A percentile compares a stretch with the other conserved stretches of the same genome.
phyloP scores from a whole-genome alignment of 1,140 invertebrate genomes.

The Dinothrombium tinctorium region DNA sequence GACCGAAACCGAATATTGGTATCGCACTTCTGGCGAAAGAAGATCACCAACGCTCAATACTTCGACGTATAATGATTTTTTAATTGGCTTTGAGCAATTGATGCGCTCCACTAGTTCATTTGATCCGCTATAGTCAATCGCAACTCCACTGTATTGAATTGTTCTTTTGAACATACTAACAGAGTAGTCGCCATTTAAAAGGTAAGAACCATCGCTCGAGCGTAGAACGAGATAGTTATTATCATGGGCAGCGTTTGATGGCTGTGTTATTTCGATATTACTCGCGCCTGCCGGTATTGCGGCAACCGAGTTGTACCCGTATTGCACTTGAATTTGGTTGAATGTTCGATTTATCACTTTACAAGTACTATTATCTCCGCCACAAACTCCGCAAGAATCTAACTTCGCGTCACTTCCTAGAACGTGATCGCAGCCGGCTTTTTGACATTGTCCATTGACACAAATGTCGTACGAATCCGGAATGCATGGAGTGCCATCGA shows the following conservation, averaged over 20 bases:
- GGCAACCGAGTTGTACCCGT: constrained; percentile 44
- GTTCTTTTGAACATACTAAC: constrained; percentile 40
- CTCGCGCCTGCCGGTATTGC: constrained; percentile 57
- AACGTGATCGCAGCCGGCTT: constrained; percentile 63
- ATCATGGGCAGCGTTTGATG: too few species aligned
- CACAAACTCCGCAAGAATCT: constrained; percentile 66
- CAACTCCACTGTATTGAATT: constrained; percentile 38
- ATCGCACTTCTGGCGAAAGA: constrained; percentile 42
- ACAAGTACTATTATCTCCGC: constrained; percentile 61
- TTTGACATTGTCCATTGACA: constrained; percentile 53
- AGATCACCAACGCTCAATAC: constrained; percentile 44
- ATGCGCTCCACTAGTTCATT: constrained; percentile 42
- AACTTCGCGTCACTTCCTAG: constrained; percentile 45
- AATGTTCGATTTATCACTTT: constrained; percentile 35
- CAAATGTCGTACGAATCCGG: constrained; percentile 59
- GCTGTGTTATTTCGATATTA: constrained; percentile 56
- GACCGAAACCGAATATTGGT: constrained; percentile 44
- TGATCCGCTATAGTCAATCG: constrained; percentile 56
- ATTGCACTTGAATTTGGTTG: constrained; percentile 22
- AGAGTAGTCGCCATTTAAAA: constrained; percentile 50
- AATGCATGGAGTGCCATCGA: constrained; percentile 71
- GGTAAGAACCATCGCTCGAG: constrained; percentile 32
- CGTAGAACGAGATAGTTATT: constrained; percentile 47
- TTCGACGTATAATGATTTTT: constrained; percentile 43
- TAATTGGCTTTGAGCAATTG: constrained; percentile 45